A percentile compares a stretch with the other conserved stretches of the same genome.
These are phyloP conservation scores for Drymonia ruficornis DNA, from an alignment of 2,888 invertebrate species.

Conservation along the genomic window DNA sequence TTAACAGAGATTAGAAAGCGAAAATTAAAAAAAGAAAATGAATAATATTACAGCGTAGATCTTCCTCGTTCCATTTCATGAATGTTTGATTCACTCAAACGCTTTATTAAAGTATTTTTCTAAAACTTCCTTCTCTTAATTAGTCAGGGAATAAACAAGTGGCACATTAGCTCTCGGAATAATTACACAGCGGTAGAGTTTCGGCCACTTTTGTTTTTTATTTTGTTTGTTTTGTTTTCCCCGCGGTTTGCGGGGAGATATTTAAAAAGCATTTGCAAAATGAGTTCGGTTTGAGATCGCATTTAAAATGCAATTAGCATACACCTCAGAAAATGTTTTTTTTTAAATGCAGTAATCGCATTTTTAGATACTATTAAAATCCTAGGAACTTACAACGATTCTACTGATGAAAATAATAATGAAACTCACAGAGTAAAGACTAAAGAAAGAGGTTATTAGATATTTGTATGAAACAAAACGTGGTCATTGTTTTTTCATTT, in stretches of 20 bases:
- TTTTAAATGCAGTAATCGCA: too few species aligned
- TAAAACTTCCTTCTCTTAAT: slow-evolving; percentile 79
- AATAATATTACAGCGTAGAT: slow-evolving; percentile 53
- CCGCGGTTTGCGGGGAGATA: slow-evolving; percentile 72
- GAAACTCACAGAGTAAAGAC: too few species aligned
- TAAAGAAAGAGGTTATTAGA: too few species aligned
- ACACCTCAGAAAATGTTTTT: slow-evolving; percentile 8
- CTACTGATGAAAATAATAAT: too few species aligned
- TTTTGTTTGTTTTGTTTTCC: slow-evolving; percentile 53
- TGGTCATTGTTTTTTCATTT: too few species aligned
- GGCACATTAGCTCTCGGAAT: slow-evolving; percentile 81
- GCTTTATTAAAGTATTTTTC: slow-evolving; percentile 68
- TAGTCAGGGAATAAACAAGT: slow-evolving; percentile 82
- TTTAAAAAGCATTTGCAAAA: slow-evolving; percentile 79
- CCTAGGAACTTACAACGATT: too few species aligned
- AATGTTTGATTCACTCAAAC: slow-evolving; percentile 76
- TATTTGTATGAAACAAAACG: too few species aligned
- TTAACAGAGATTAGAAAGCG: slow-evolving; percentile 45
- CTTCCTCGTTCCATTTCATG: slow-evolving; percentile 63
- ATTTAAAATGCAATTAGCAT: slow-evolving; percentile 53
- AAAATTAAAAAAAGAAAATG: slow-evolving; percentile 49
- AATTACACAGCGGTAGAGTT: slow-evolving; percentile 74
- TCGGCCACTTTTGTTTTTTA: slow-evolving; percentile 55
- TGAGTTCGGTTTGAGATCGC: slow-evolving; percentile 65
- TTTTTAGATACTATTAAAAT: too few species aligned